Evolutionary conservation across 1,140 invertebrate species (phyloP).

Genomic region (Schmidtea mediterranea): DNA sequence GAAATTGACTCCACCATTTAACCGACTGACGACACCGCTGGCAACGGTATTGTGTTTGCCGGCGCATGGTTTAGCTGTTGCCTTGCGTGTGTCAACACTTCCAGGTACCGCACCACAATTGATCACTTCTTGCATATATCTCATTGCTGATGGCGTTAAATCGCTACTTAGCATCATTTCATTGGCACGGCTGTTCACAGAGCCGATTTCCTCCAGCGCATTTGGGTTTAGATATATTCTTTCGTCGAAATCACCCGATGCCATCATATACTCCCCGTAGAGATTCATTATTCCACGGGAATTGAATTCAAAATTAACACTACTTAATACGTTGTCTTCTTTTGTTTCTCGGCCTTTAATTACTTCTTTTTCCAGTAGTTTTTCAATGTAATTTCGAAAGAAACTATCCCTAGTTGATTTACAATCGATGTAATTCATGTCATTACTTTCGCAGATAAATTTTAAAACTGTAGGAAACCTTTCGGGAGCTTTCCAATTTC

Average conservation of each 20-base stretch:
- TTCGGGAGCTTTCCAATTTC: conserved; percentile 36
- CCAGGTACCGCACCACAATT: background rate
- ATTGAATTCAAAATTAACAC: conserved; percentile 20
- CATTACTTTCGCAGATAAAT: conserved; percentile 47
- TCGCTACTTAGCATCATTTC: background rate
- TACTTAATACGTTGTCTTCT: conserved; percentile 31
- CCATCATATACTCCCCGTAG: conserved; percentile 68
- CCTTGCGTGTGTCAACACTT: background rate
- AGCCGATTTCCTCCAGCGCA: conserved; percentile 41
- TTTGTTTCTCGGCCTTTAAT: conserved; percentile 35
- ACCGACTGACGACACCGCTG: background rate
- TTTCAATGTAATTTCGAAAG: conserved; percentile 47
- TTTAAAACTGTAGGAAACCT: conserved; percentile 54
- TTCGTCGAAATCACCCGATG: conserved; percentile 78
- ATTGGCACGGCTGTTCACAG: background rate
- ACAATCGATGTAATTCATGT: conserved; percentile 52
- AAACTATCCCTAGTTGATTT: conserved; percentile 64
- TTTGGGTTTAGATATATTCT: conserved; percentile 50
- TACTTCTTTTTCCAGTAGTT: conserved; percentile 48
- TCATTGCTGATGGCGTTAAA: background rate
- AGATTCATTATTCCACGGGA: conserved; percentile 50
- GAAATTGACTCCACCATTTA: conserved; percentile 3
- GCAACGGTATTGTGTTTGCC: background rate
- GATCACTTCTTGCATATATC: background rate
- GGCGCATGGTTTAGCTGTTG: background rate